phyloP scores from a whole-genome alignment of 2,113 vertebrate genomes.

The Rhynchomys soricoides region DNA sequence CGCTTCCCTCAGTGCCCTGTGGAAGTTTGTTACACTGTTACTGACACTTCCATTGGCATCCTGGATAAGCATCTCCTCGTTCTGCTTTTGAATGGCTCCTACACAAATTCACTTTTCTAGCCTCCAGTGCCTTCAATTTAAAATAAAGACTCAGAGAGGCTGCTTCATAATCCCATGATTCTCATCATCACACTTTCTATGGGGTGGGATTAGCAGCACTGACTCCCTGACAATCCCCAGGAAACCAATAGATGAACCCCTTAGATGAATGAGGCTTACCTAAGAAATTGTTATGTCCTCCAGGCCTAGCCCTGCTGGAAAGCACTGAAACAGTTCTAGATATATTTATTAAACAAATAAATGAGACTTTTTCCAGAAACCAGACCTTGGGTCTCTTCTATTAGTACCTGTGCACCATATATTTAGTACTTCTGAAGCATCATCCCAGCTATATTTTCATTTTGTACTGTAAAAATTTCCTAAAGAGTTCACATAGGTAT shows the following conservation, averaged over 20 bases:
- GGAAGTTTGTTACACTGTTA: background rate
- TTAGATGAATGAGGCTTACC: background rate
- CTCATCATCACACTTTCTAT: background rate
- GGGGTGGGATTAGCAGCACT: background rate
- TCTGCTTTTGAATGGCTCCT: background rate
- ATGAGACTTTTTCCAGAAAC: background rate
- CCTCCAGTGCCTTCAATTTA: background rate
- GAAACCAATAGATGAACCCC: background rate
- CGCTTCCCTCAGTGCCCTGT: background rate
- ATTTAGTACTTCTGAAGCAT: background rate
- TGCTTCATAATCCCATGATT: slow-evolving; percentile 3
- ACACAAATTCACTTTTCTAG: background rate
- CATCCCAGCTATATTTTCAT: background rate
- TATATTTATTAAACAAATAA: slow-evolving; percentile 22
- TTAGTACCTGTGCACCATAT: background rate
- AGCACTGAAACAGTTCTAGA: background rate
- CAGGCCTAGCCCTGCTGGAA: background rate
- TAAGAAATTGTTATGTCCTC: background rate
- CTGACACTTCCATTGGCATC: background rate
- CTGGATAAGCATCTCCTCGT: background rate
- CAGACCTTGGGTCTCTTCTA: background rate
- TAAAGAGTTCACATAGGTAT: background rate
- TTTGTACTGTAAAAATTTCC: background rate
- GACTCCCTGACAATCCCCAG: background rate
- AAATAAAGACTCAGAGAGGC: slow-evolving; percentile 1